Base-by-base conservation (phyloP, 1,140 invertebrate genomes). In the Drosophila orosa region DNA sequence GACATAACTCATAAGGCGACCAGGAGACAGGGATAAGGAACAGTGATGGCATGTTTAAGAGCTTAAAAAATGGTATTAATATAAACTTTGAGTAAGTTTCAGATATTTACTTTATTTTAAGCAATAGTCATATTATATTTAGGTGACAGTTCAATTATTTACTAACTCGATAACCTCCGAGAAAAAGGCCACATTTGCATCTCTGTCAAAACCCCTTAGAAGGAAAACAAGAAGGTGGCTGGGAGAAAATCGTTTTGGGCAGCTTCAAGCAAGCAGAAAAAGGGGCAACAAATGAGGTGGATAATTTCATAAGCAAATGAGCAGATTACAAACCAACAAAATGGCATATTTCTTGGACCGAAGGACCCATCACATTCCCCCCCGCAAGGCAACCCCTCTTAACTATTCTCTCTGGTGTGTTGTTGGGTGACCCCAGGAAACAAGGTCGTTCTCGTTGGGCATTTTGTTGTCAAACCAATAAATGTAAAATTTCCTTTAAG, bases 231-330 rank as follows among this genome's bases (percentile, higher is more conserved):
- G 45, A 57, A 50, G 42, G 35, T 35, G 37, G 45, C 15, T 17
- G 17, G 45, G 25, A 22, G 73, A n/a, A 37, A 22, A 35, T 29
- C 45, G 58, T 33, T 52, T 66, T 40, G 67, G 62, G 62, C 58
- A 71, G 60, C 65, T 74, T 27, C 79, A 87, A 37, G 75, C 61
- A 87, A 83, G 75, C 83, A 83, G 76, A 87, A 86, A 74, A 86
- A 87, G 75, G 84, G 84, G 80, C 83, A 83, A 77, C 84, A 87
- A 87, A 87, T 87, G 83, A 87, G 84, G 75, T 87, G 84, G 80
- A 87, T 87, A 87, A 87, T 87, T 87, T 89, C 78, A 87, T 87
- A 87, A 89, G 79, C 84, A 87, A 87, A 87, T 87, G 79, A 87
- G 83, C 84, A 87, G 83, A 87, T 87, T 87, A 87, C 79, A 87